A percentile compares a stretch with the other conserved stretches of the same genome.
Conservation (phyloP, 2,888 invertebrate genomes). For the Rhagonycha lutea region DNA sequence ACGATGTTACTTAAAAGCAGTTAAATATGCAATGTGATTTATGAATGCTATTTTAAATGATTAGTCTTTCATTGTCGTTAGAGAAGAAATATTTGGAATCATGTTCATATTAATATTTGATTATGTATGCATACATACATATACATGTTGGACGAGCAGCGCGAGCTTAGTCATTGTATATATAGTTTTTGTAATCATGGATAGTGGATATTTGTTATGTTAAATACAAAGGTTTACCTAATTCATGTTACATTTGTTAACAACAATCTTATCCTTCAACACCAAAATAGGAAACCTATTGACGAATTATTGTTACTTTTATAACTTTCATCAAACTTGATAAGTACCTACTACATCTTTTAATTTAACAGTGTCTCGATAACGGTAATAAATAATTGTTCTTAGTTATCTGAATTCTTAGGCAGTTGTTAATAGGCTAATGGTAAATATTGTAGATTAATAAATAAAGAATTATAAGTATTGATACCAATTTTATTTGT, state of each 20-base stretch:
- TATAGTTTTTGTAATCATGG: conserved; percentile 40
- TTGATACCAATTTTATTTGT: not conserved
- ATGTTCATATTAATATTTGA: conserved; percentile 27
- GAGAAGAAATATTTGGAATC: conserved; percentile 27
- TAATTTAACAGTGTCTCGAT: conserved; percentile 11
- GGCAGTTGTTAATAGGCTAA: conserved; percentile 42
- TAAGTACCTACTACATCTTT: not conserved
- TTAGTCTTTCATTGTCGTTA: conserved; percentile 34
- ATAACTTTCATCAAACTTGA: not conserved
- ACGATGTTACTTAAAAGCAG: conserved; percentile 20
- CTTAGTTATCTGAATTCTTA: conserved; percentile 35
- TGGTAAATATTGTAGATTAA: conserved; percentile 42
- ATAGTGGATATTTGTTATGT: conserved; percentile 31
- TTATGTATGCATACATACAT: conserved; percentile 16
- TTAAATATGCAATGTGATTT: conserved; percentile 32
- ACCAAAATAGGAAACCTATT: not conserved
- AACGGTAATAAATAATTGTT: conserved; percentile 27
- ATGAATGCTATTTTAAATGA: conserved; percentile 31
- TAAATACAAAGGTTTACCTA: conserved; percentile 15
- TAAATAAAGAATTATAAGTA: conserved; percentile 43
- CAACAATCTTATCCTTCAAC: not conserved
- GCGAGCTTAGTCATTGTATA: conserved; percentile 35
- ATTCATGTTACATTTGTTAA: conserved; percentile 14
- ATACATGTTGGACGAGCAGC: conserved; percentile 31
- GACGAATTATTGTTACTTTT: not conserved